phyloP scores from a whole-genome alignment of 2,113 vertebrate genomes.

The Notarius quadriscutis region DNA sequence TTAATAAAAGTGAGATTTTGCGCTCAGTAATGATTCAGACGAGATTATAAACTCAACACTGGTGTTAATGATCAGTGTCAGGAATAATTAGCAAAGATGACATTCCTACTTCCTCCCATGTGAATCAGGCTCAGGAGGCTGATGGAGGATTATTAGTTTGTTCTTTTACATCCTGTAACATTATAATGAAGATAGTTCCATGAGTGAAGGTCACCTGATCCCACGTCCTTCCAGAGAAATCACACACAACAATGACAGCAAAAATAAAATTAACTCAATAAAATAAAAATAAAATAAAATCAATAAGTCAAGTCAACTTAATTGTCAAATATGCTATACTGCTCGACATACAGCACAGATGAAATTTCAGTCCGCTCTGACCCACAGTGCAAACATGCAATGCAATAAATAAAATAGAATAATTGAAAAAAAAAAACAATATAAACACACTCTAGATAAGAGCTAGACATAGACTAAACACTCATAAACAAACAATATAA shows the following conservation, averaged over 20 bases:
- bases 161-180: not conserved
- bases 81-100: not conserved
- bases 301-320: too few relatives aligned
- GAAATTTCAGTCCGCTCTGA: too few relatives aligned
- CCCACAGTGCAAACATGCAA: too few relatives aligned
- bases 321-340: too few relatives aligned
- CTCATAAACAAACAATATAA: too few relatives aligned
- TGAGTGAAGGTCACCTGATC: not conserved
- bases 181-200: not conserved
- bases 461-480: too few relatives aligned
- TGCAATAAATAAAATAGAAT: too few relatives aligned
- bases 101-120: not conserved
- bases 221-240: not conserved
- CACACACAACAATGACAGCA: not conserved
- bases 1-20: not conserved
- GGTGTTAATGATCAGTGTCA: not conserved
- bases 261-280: not conserved
- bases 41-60: not conserved
- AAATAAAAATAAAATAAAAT: too few relatives aligned
- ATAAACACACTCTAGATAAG: too few relatives aligned
- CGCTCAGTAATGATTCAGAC: not conserved
- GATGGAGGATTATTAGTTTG: not conserved
- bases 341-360: too few relatives aligned
- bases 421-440: too few relatives aligned
- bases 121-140: not conserved